Evolutionary conservation across 2,797 vertebrate species (phyloP), one percentile per base, ranked within the genome.

Genomic region (Gallinago stenura): DNA sequence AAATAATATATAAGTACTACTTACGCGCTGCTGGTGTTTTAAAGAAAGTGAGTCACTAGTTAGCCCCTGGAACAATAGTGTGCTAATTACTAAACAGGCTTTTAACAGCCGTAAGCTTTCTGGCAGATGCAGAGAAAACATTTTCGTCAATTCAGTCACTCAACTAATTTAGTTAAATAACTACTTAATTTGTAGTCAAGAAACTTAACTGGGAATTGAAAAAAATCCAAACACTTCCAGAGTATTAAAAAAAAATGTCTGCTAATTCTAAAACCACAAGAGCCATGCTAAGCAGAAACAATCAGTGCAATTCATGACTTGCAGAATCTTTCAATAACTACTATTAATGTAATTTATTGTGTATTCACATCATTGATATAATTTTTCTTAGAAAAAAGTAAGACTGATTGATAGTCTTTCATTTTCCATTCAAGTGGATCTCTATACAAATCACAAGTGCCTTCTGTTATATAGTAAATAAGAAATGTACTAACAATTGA

Each of bases 71-170:
- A 95, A 95, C 87, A 91, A 89, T 85, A 71, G 53, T 48, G 80
- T 81, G 61, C 68, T 95, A 94, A 95, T 96, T 94, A 80, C 83
- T 93, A 94, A 93, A 90, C 46, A 70, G 83, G 85, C 62, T 95
- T 78, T 94, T 88, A 90, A 64, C 77, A 93, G n/a, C 79, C 45
- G 73, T 64, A 91, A 95, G 71, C 50, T 88, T 94, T 94, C 76
- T 94, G 76, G 83, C 75, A 95, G 87, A 88, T 77, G 28, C 31
- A 85, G 58, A 66, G 51, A 70, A 71, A 81, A 62, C 19, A 70
- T 96, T 81, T 81, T 73, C 48, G 83, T 92, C 78, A 92, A 10
- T 87, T 89, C 68, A 87, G 57, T 75, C 57, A 45, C 33, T 96
- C 72, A 72, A 45, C 24, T 86, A 41, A 78, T 95, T 88, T 81